Evolutionary conservation across 2,113 vertebrate genomes (phyloP).

Genomic region (Vimba vimba): DNA sequence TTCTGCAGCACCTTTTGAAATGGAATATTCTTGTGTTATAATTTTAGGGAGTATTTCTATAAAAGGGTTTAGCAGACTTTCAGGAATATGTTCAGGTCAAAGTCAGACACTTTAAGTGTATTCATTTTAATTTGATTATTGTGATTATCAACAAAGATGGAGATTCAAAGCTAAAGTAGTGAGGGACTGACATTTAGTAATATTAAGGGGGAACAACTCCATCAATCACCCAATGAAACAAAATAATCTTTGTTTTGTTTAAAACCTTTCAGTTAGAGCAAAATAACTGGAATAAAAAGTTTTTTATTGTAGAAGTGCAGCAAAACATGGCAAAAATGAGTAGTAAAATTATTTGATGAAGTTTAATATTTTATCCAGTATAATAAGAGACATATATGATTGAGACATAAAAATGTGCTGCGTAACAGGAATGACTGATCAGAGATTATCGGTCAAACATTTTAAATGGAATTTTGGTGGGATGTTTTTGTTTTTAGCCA

Average conservation of each 20-base stretch:
- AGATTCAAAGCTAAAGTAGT: no score
- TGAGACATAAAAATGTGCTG: background rate
- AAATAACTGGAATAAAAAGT: background rate
- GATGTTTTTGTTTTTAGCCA: background rate
- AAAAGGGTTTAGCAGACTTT: background rate
- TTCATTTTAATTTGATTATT: no score
- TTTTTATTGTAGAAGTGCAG: background rate
- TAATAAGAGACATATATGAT: background rate
- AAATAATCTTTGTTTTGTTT: background rate
- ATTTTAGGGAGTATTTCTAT: background rate
- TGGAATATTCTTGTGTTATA: background rate
- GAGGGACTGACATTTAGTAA: background rate
- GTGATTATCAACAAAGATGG: no score
- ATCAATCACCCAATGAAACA: background rate
- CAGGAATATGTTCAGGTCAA: background rate
- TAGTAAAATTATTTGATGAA: background rate
- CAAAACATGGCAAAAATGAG: background rate
- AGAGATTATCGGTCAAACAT: background rate
- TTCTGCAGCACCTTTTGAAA: background rate
- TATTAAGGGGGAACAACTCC: background rate
- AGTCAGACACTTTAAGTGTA: background rate
- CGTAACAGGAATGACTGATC: background rate
- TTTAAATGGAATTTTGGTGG: background rate
- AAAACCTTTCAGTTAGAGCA: background rate
- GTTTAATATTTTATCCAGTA: background rate